phyloP scores from a whole-genome alignment of 2,888 invertebrate genomes.

The Lasioglossum villosulum region DNA sequence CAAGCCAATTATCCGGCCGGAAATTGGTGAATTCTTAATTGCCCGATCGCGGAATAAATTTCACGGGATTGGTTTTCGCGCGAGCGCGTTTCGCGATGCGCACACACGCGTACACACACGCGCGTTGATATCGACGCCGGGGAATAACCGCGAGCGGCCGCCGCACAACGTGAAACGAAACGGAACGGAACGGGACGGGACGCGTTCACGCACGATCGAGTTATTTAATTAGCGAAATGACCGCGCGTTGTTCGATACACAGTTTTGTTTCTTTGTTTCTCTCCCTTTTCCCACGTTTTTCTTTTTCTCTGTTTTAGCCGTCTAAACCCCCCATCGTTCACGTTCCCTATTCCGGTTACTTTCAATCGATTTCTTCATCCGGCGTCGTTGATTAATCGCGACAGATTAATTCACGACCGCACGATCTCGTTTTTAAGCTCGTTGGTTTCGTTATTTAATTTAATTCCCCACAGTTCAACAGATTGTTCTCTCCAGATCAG shows the following conservation, averaged over 20 bases:
- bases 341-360: background rate
- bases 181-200: constrained; percentile 11
- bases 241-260: constrained; percentile 9
- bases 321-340: background rate
- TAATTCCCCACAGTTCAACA: background rate
- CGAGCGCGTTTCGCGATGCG: background rate
- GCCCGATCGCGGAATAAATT: constrained; percentile 29
- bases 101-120: too few relatives aligned
- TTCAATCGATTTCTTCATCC: background rate
- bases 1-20: constrained; percentile 1
- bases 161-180: background rate
- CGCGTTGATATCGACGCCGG: constrained; percentile 20
- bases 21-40: constrained; percentile 49
- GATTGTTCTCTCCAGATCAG: background rate
- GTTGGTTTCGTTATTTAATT: constrained; percentile 23
- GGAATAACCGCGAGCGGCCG: constrained; percentile 21
- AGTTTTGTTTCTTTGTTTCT: constrained; percentile 1
- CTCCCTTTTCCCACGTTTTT: background rate
- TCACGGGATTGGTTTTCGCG: constrained; percentile 36
- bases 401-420: constrained; percentile 20
- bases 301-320: background rate
- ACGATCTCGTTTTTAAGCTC: constrained; percentile 23
- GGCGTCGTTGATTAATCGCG: background rate
- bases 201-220: constrained; percentile 44
- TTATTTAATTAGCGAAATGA: constrained; percentile 57